A percentile compares a stretch with the other conserved stretches of the same genome.
Evolutionary conservation across 2,888 invertebrate genomes (phyloP).

Genomic region (Crematogaster levior): DNA sequence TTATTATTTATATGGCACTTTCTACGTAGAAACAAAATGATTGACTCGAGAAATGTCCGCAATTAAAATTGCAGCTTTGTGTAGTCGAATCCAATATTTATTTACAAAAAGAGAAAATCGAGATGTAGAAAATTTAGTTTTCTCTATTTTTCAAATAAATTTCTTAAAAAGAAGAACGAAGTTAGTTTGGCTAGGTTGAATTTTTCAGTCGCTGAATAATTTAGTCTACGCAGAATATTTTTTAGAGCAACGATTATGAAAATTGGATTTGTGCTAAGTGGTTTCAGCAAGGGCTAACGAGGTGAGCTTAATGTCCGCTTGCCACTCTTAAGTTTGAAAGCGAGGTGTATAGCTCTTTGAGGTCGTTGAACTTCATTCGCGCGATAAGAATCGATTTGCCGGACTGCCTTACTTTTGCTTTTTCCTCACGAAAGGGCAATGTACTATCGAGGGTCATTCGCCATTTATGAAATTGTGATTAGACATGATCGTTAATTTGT

Average conservation of each 20-base stretch:
- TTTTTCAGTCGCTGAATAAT: neutral
- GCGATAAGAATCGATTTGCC: conserved; percentile 70
- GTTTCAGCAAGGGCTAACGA: neutral
- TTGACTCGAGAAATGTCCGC: neutral
- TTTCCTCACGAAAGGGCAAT: conserved; percentile 38
- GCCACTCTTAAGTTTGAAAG: conserved; percentile 30
- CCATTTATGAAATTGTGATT: conserved; percentile 9
- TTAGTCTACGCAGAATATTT: neutral
- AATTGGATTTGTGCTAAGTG: neutral
- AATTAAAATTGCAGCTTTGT: neutral
- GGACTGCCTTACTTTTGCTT: conserved; percentile 69
- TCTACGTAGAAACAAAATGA: neutral
- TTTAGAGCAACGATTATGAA: conserved; percentile 20
- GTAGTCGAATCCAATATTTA: neutral
- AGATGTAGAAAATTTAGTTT: neutral
- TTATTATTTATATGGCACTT: neutral
- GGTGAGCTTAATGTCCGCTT: neutral
- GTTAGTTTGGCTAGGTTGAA: neutral
- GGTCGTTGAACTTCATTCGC: conserved; percentile 65
- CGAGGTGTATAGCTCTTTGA: conserved; percentile 30
- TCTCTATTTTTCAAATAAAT: neutral
- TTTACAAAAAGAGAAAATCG: neutral
- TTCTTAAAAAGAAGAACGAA: neutral
- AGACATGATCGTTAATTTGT: conserved; percentile 14
- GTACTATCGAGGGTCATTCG: conserved; percentile 1